A percentile compares a stretch with the other conserved stretches of the same genome.
Evolutionary conservation across 2,113 vertebrate species (phyloP).

Genomic region (Meleagris gallopavo): DNA sequence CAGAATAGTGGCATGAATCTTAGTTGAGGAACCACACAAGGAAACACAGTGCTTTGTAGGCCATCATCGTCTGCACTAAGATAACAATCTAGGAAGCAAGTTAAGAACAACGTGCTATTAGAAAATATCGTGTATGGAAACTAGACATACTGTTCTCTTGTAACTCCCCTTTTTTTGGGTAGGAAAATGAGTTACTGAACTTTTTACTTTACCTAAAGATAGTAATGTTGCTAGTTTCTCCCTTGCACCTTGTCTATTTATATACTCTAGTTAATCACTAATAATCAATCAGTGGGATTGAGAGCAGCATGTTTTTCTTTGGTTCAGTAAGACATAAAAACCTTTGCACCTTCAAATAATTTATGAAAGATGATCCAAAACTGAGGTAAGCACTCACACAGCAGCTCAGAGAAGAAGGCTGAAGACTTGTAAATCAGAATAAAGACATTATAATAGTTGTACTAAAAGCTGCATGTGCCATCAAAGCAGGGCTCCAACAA

Average conservation of each 20-base stretch:
- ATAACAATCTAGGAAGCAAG: neutral
- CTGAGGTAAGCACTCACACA: neutral
- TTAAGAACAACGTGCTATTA: neutral
- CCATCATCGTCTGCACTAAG: neutral
- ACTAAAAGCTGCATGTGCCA: neutral
- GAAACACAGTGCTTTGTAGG: neutral
- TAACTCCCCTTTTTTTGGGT: neutral
- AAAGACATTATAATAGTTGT: neutral
- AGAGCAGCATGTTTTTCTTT: neutral
- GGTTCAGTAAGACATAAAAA: neutral
- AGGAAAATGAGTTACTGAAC: neutral
- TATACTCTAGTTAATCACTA: neutral
- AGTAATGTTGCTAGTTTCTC: neutral
- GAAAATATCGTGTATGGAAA: neutral
- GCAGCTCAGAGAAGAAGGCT: neutral
- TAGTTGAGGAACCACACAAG: neutral
- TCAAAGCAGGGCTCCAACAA: neutral
- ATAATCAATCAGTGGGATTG: neutral
- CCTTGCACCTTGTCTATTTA: neutral
- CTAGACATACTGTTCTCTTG: rapidly evolving
- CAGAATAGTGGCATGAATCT: neutral
- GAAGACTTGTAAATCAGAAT: neutral
- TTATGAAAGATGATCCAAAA: neutral
- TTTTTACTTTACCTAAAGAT: neutral
- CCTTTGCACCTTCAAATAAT: neutral